Evolutionary conservation across 2,888 invertebrate genomes (phyloP), one percentile per base, ranked within the genome.

Genomic region (Amiota minor): DNA sequence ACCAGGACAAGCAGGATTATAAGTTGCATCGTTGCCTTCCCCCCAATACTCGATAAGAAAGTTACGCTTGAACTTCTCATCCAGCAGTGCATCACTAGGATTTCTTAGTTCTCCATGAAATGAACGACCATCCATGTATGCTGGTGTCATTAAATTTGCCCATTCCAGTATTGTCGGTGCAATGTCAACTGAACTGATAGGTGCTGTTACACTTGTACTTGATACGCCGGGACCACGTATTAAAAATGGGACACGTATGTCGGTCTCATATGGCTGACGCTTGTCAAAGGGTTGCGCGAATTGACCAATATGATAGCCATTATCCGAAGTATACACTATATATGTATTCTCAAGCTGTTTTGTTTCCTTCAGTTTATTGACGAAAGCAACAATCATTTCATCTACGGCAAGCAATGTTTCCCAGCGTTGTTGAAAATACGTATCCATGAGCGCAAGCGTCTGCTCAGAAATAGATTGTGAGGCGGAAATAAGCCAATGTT

Each of bases 301-400:
- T 90, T 97, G 97, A 12, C 97, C 97, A 80, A 97, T 91, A 90
- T 98, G 97, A 89, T 94, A 98, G 23, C 97, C 97, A 90, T 97
- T 96, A 87, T 98, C 97, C 0, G 97, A 97, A 0, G 96, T 95
- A 82, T 93, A 96, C 70, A 97, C 92, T 0, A 97, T 87, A 82
- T 94, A 97, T 0, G 97, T 97, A 79, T 95, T 92, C 0, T 95
- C 90, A 8, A 96, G 84, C 1, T 93, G 75, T 1, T 91, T 88
- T 1, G 89, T 89, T 0, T 87, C 84, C 49, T 92, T 90, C 35
- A 97, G 87, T 0, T 92, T 88, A 0, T 89, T 82, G 1, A 95
- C 87, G 0, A 97, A 89, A 69, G 91, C 91, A 0, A 91, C 92
- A 0, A 97, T 93, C 91, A 97, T 91, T 81, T 97, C 97, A 88